These are phyloP conservation scores for Geophilus truncorum DNA, from an alignment of 2,888 invertebrate genomes.

Conservation along the genomic window DNA sequence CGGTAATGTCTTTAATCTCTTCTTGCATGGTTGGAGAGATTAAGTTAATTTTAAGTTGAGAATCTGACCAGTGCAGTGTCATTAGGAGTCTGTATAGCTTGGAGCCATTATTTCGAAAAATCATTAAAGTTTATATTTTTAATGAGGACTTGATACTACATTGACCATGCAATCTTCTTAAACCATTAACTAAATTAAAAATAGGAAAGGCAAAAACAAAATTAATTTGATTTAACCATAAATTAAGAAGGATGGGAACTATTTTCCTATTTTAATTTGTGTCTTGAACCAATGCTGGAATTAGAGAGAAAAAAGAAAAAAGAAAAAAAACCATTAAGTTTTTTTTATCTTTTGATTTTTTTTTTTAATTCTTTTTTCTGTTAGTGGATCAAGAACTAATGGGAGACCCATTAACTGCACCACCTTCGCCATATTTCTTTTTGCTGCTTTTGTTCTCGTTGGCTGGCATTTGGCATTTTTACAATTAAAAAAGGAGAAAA, in stretches of 20 bases:
- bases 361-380: not conserved
- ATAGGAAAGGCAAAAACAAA: not conserved
- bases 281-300: not conserved
- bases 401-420: not conserved
- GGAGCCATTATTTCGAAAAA: not conserved
- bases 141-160: not conserved
- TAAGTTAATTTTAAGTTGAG: not conserved
- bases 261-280: not conserved
- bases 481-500: not conserved
- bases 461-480: slow-evolving; percentile 4
- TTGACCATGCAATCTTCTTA: not conserved
- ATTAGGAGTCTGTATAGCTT: not conserved
- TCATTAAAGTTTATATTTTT: slow-evolving; percentile 7
- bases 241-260: not conserved
- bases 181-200: not conserved
- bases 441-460: not conserved
- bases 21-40: not conserved
- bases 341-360: not conserved
- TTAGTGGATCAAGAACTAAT: not conserved
- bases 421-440: not conserved
- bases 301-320: not conserved
- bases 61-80: not conserved
- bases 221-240: not conserved
- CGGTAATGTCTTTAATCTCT: not conserved
- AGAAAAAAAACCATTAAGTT: not conserved